Base-by-base conservation (phyloP, 2,797 vertebrate genomes). In the Acomys russatus region DNA sequence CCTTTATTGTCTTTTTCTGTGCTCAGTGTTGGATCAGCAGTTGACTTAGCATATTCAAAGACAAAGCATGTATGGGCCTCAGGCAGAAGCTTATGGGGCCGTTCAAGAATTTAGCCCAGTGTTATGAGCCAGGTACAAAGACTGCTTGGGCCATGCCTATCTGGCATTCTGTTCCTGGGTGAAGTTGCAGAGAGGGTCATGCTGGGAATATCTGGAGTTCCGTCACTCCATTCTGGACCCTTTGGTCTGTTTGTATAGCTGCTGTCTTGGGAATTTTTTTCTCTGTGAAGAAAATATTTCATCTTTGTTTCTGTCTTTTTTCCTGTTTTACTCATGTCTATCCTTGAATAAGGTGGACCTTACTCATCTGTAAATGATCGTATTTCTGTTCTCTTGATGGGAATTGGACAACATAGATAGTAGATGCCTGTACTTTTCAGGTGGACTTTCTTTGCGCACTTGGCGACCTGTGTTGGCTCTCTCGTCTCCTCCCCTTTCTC, bases 51-150 rank as follows among this genome's bases (percentile, higher is more conserved):
- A 71, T 35, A 20, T 88, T 56, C 82, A 94, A 87, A 88, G 74
- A 91, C 76, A 44, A 88, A 6, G 15, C 44, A 71, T 66, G 2
- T 7, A 38, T 86, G 30, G 71, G 35, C 74, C 88, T 74, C 54
- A 93, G 59, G 88, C 61, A 90, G 11, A 85, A 95, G 61, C 49
- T 92, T 51, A 6, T 44, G 35, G 30, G 54, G 22, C 38, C 0
- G 18, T 78, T 77, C 1, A 56, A 70, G 59, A 76, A 49, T 4
- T 84, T 23, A 51, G 76, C 4, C 56, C 23, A 64, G 49, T 90
- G 88, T 79, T 25, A 6, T 20, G 78, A 95, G 28, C 64, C 78
- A 94, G 63, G 17, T 70, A 56, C 18, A 84, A 23, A 94, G 93
- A 64, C 30, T 35, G n/a, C 80, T 23, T 77, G 35, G 88, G 79